A percentile compares a stretch with the other conserved stretches of the same genome.
These are phyloP conservation scores for Hucho hucho DNA, from an alignment of 2,113 vertebrate species.

Conservation along the genomic window DNA sequence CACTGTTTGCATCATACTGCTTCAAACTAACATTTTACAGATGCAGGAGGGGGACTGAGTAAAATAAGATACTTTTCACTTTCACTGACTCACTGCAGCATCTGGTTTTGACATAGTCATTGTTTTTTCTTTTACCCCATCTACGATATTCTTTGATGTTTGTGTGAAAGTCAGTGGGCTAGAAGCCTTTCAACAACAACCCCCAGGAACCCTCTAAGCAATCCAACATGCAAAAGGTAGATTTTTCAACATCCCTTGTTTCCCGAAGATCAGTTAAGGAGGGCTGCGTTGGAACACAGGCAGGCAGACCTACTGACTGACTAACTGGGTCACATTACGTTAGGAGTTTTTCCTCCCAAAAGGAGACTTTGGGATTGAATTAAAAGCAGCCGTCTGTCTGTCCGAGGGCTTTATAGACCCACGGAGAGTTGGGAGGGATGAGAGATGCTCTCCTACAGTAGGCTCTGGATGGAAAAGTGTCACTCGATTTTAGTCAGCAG, in stretches of 20 bases:
- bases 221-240: constrained; percentile 30
- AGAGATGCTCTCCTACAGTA: neutral
- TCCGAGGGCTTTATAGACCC: constrained; percentile 29
- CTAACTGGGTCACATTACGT: constrained; percentile 58
- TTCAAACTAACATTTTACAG: constrained; percentile 27
- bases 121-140: constrained; percentile 11
- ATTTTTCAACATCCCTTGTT: constrained; percentile 10
- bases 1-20: constrained; percentile 27
- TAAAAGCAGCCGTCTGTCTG: constrained; percentile 56
- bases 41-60: constrained; percentile 11
- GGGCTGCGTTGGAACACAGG: constrained; percentile 28
- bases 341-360: constrained; percentile 52
- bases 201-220: constrained; percentile 46
- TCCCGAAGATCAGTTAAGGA: constrained; percentile 45
- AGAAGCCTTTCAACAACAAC: constrained; percentile 51
- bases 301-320: neutral
- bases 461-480: constrained; percentile 41
- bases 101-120: constrained; percentile 47
- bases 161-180: neutral
- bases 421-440: constrained; percentile 12
- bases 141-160: constrained; percentile 18
- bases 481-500: constrained; percentile 26
- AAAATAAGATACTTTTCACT: neutral
- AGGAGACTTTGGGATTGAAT: constrained; percentile 43
- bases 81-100: constrained; percentile 20